These are phyloP conservation scores for Sandelia bainsii DNA, from an alignment of 2,797 vertebrate genomes.

Conservation along the genomic window DNA sequence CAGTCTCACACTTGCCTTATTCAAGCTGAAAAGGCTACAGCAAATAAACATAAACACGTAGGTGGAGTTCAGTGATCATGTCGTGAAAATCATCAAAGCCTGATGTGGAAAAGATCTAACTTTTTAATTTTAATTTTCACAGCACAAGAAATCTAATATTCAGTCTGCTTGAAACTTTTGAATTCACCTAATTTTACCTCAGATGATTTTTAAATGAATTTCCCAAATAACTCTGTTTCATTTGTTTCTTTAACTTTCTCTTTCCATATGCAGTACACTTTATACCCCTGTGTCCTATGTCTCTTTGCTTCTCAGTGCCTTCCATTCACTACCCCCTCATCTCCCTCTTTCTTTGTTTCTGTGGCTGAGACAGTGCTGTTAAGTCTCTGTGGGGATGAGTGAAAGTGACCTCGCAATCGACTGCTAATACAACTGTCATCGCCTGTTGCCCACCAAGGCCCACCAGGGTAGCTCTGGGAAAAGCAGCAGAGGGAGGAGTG, in stretches of 20 bases:
- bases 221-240: conserved; percentile 2
- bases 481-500: conserved; percentile 31
- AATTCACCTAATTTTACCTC: conserved; percentile 28
- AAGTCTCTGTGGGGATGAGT: conserved; percentile 78
- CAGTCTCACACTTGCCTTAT: conserved; percentile 45
- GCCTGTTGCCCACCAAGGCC: conserved; percentile 70
- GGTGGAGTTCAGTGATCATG: conserved; percentile 53
- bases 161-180: conserved; percentile 21
- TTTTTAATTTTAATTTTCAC: conserved; percentile 10
- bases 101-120: background rate
- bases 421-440: conserved; percentile 87
- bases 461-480: conserved; percentile 60
- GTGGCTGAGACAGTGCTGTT: conserved; percentile 44
- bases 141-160: conserved; percentile 18
- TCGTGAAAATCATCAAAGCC: conserved; percentile 38
- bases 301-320: conserved; percentile 37
- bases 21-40: conserved; percentile 38
- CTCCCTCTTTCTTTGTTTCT: conserved; percentile 53
- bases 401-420: conserved; percentile 84
- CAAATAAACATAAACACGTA: conserved; percentile 67
- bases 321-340: conserved; percentile 28
- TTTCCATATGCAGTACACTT: background rate
- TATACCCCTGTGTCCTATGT: conserved; percentile 2
- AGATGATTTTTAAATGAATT: conserved; percentile 21
- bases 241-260: background rate